Evolutionary conservation across 2,113 vertebrate species (phyloP).

Genomic region (Silurus glanis): DNA sequence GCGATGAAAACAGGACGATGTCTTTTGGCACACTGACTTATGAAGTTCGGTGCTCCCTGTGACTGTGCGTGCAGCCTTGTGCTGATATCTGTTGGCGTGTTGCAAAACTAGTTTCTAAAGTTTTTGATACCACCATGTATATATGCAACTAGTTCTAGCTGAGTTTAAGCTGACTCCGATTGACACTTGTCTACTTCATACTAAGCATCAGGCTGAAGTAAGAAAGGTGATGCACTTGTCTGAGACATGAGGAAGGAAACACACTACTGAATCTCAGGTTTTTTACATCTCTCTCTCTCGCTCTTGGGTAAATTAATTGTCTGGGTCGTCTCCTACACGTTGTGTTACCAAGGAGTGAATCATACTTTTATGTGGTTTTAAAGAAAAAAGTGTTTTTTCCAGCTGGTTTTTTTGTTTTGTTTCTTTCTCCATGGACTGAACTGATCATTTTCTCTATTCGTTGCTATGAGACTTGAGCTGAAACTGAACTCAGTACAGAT

Average conservation of each 20-base stretch:
- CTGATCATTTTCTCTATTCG: neutral
- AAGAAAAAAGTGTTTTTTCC: no score
- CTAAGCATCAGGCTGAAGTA: no score
- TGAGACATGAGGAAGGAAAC: neutral
- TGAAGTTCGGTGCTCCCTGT: no score
- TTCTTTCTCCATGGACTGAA: neutral
- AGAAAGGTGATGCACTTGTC: neutral
- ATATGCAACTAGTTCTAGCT: neutral
- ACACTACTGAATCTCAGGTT: neutral
- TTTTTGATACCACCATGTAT: no score
- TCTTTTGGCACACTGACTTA: no score
- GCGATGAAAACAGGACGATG: no score
- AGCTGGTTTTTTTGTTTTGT: neutral
- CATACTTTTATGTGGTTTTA: neutral
- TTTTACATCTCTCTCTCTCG: neutral
- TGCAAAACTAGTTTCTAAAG: no score
- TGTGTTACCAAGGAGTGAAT: slow-evolving; percentile 1
- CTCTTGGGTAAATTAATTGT: neutral
- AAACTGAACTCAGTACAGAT: neutral
- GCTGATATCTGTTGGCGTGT: no score
- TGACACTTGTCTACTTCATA: neutral
- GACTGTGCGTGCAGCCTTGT: no score
- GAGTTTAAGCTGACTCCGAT: neutral
- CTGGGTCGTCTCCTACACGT: neutral
- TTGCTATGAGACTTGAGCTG: slow-evolving; percentile 19